These are phyloP conservation scores for Petrocephalus sullivani DNA, from an alignment of 2,797 vertebrate species.

Conservation along the genomic window DNA sequence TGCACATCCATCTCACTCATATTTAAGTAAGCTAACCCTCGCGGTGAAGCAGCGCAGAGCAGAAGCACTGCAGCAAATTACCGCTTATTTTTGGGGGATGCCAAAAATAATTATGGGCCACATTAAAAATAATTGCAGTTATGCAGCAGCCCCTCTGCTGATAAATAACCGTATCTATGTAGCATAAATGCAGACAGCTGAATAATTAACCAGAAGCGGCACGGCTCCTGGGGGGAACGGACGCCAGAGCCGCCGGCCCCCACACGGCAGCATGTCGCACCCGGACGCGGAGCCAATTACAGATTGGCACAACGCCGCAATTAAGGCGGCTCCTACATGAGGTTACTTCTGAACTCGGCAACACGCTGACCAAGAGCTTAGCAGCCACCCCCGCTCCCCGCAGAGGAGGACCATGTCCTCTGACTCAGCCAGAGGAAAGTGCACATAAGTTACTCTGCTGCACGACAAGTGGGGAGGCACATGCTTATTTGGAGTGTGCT, in stretches of 20 bases:
- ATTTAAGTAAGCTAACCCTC: not conserved
- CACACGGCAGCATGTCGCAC: not conserved
- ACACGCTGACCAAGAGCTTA: not conserved
- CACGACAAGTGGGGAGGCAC: not conserved
- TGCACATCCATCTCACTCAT: not conserved
- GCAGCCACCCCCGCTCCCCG: not conserved
- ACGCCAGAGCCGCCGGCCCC: not conserved
- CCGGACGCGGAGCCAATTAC: not conserved
- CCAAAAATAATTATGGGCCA: not conserved
- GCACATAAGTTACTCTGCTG: not conserved
- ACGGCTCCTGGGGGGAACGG: not conserved
- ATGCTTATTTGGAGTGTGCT: not conserved
- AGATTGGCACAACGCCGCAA: not conserved
- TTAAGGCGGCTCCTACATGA: not conserved
- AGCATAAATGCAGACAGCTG: not conserved
- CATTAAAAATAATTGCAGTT: conserved; percentile 5
- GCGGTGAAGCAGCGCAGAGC: not conserved
- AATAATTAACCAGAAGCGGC: not conserved
- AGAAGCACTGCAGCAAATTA: not conserved
- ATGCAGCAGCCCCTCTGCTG: not conserved
- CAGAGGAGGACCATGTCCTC: not conserved
- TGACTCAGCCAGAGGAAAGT: not conserved
- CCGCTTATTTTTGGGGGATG: not conserved
- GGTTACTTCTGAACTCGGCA: not conserved
- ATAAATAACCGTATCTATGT: not conserved